Base-by-base conservation (phyloP, 2,113 vertebrate species). In the Rutilus rutilus region DNA sequence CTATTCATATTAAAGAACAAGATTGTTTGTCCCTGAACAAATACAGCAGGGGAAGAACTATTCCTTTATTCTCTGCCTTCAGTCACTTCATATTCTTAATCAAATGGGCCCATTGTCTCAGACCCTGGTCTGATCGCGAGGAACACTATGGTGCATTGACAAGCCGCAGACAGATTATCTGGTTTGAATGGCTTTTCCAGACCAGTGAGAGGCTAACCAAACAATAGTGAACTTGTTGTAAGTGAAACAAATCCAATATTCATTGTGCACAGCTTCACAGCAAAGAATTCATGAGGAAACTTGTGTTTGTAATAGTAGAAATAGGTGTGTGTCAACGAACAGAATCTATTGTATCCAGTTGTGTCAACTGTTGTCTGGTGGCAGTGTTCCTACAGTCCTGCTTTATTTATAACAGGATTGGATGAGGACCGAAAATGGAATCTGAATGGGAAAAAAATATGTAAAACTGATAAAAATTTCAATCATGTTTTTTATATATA, bases 91-190 rank as follows among this genome's bases (percentile, higher is more conserved):
- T 93, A 90, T 90, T 92, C 87, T 87, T 85, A 88, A 91, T 94
- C 88, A 95, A 94, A 94, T 85, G 71, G 84, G 52, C 86, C 92
- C 92, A 93, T 93, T 94, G 93, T 95, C 45, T 89, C 47, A 25
- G 64, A 39, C 36, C 67, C 78, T 84, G 36, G 84, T 83, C 77
- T 9, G 12, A 59, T 50, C 15, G 47, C 47, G 42, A 75, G 23
- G 57, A 85, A 87, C 82, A 89, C 42, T 82, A 57, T 60, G 85
- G 39, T 64, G 50, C 75, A 78, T 71, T 85, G 89, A 84, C 80
- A 80, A 50, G 25, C 74, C 59, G 23, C 87, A 83, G 78, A 85
- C 80, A 84, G 87, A 82, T 84, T 84, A 87, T 83, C 83, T 82
- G 86, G 62, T 81, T 82, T 84, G 76, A 88, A 84, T 82, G 73